Evolutionary conservation across 2,888 invertebrate species (phyloP).

Genomic region (Mythimna pallens): DNA sequence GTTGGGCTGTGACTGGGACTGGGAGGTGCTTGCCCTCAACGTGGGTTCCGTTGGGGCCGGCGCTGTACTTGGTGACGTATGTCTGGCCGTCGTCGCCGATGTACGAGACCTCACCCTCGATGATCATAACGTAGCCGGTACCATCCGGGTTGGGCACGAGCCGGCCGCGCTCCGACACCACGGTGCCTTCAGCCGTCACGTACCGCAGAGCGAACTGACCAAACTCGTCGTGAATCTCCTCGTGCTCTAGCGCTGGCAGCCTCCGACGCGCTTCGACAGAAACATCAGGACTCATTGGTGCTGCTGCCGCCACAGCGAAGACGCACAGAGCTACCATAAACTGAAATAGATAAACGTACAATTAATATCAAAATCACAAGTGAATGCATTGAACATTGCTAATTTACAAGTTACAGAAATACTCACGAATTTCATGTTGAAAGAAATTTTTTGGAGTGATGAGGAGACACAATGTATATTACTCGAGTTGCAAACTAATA

Average conservation of each 20-base stretch:
- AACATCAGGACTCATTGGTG: constrained; percentile 59
- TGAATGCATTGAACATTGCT: background rate
- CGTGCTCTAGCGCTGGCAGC: constrained; percentile 73
- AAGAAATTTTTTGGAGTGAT: constrained; percentile 10
- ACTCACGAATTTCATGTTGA: constrained; percentile 72
- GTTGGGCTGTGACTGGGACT: constrained; percentile 63
- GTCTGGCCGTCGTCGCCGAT: constrained; percentile 78
- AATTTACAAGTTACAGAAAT: background rate
- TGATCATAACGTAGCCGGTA: constrained; percentile 71
- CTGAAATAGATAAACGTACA: constrained; percentile 60
- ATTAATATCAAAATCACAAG: constrained; percentile 1
- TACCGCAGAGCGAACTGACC: constrained; percentile 78
- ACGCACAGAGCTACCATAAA: constrained; percentile 66
- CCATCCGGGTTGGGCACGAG: constrained; percentile 73
- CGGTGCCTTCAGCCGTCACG: constrained; percentile 78
- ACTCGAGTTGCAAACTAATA: constrained; percentile 34
- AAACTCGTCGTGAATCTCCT: constrained; percentile 75
- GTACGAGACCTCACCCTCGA: constrained; percentile 78
- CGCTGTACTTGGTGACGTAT: constrained; percentile 77
- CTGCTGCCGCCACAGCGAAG: constrained; percentile 66
- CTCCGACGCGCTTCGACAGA: constrained; percentile 61
- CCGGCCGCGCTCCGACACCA: constrained; percentile 75
- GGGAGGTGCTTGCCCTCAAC: constrained; percentile 75
- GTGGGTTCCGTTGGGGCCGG: constrained; percentile 76
- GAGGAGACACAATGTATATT: constrained; percentile 15